phyloP scores from a whole-genome alignment of 2,888 invertebrate species.

The Aphrophora alni region DNA sequence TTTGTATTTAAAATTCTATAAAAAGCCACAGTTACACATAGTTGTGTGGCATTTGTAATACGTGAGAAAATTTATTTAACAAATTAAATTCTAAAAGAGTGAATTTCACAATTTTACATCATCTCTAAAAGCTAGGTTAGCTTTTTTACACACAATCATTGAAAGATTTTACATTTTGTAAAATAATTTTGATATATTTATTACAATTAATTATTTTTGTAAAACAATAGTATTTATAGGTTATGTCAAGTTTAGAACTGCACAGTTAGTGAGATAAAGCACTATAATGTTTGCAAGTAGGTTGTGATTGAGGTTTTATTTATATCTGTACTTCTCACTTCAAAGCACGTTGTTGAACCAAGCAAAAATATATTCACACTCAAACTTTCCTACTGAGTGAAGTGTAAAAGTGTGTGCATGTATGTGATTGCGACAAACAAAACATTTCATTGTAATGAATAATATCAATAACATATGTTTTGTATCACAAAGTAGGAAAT shows the following conservation, averaged over 20 bases:
- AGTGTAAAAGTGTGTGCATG: too few relatives aligned
- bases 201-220: background rate
- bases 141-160: background rate
- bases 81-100: background rate
- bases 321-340: background rate
- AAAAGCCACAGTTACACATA: too few relatives aligned
- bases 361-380: background rate
- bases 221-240: background rate
- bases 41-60: background rate
- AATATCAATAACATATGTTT: background rate
- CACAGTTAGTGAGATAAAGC: background rate
- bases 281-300: background rate
- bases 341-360: background rate
- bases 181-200: slow-evolving; percentile 6
- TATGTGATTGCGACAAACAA: background rate
- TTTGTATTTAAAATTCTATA: background rate
- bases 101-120: background rate
- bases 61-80: too few relatives aligned
- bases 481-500: background rate
- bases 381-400: background rate
- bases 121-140: background rate
- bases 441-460: background rate
- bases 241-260: background rate
- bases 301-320: background rate
- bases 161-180: background rate